Evolutionary conservation across 2,113 vertebrate genomes (phyloP).

Genomic region (Loxodonta africana): DNA sequence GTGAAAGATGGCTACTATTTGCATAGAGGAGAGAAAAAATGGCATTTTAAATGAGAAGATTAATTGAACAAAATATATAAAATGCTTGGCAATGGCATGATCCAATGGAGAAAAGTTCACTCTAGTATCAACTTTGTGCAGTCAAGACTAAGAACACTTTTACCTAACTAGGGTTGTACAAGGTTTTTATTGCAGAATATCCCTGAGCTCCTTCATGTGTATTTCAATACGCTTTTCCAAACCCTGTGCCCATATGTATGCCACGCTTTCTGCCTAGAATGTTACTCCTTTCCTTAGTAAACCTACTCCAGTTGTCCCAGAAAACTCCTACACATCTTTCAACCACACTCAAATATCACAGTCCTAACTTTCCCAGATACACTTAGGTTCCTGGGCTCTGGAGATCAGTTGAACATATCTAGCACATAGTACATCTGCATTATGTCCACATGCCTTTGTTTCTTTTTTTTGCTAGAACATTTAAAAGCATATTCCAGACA

Average conservation of each 20-base stretch:
- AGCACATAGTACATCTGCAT: background rate
- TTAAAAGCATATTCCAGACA: conserved; percentile 18
- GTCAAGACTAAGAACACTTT: background rate
- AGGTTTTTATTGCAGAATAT: background rate
- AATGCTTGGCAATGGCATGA: background rate
- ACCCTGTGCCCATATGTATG: background rate
- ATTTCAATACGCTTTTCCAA: background rate
- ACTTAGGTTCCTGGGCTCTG: background rate
- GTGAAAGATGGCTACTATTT: background rate
- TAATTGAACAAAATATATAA: conserved; percentile 11
- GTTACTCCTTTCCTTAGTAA: background rate
- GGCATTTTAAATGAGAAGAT: background rate
- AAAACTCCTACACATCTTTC: background rate
- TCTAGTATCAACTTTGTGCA: background rate
- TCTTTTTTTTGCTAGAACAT: conserved; percentile 28
- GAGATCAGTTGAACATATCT: background rate
- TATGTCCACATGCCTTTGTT: background rate
- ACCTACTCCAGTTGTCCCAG: background rate
- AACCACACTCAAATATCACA: background rate
- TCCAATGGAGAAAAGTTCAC: background rate
- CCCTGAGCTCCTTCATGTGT: background rate
- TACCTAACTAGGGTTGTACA: background rate
- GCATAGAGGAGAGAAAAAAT: background rate
- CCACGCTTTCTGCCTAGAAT: background rate
- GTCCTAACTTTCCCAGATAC: background rate